phyloP scores from a whole-genome alignment of 1,140 invertebrate genomes.

The Steinernema khuongi region DNA sequence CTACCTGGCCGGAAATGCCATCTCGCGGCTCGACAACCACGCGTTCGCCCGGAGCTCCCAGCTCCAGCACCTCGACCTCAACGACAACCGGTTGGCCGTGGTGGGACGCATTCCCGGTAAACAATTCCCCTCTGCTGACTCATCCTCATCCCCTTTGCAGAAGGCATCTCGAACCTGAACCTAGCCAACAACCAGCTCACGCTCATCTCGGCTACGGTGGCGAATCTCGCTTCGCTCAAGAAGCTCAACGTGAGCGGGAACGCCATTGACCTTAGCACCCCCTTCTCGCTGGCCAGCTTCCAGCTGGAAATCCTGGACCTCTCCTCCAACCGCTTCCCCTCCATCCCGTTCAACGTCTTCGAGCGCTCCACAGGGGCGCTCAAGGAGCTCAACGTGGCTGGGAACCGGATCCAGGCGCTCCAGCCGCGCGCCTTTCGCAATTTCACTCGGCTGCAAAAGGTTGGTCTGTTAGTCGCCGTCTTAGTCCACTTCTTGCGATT shows the following conservation, averaged over 20 bases:
- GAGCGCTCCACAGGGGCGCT: constrained; percentile 28
- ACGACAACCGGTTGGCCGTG: constrained; percentile 31
- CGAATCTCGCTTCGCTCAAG: constrained; percentile 30
- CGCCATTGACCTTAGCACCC: constrained; percentile 34
- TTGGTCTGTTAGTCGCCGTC: constrained; percentile 26
- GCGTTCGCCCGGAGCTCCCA: constrained; percentile 17
- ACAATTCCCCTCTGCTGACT: constrained; percentile 11
- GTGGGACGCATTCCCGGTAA: constrained; percentile 30
- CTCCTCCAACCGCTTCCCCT: constrained; percentile 33
- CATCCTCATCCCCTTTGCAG: constrained; percentile 22
- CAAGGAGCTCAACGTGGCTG: constrained; percentile 29
- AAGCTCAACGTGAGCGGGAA: constrained; percentile 45
- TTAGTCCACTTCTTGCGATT: constrained; percentile 23
- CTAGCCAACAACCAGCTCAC: constrained; percentile 42
- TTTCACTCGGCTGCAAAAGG: constrained; percentile 47
- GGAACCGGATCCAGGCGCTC: constrained; percentile 41
- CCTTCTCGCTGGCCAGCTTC: constrained; percentile 29
- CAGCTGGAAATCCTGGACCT: constrained; percentile 44
- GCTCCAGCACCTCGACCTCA: constrained; percentile 37
- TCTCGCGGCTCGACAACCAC: constrained; percentile 21
- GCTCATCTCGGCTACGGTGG: constrained; percentile 39
- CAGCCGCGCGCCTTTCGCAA: constrained; percentile 35
- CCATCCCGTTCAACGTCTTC: constrained; percentile 37
- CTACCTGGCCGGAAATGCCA: constrained; percentile 24
- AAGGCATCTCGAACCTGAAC: constrained; percentile 37